These are phyloP conservation scores for Uloborus diversus DNA, from an alignment of 1,140 invertebrate species.

Conservation along the genomic window DNA sequence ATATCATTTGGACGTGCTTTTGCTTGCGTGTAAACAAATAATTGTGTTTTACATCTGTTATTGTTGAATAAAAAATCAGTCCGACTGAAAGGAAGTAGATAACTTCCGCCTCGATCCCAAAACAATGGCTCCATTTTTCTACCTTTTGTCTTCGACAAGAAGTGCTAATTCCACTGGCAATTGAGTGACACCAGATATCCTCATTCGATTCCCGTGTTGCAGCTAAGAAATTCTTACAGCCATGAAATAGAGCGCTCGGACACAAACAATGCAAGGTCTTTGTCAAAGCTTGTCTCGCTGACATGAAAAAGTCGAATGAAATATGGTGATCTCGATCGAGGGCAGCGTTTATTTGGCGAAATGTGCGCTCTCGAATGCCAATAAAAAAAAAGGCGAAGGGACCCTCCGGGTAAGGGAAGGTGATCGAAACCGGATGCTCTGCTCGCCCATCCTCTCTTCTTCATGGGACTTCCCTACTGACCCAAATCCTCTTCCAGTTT, in stretches of 20 bases:
- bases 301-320: too few relatives aligned
- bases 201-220: background rate
- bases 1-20: too few relatives aligned
- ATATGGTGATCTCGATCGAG: too few relatives aligned
- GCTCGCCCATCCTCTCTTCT: background rate
- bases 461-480: constrained; percentile 19
- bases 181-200: constrained; percentile 17
- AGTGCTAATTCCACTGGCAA: background rate
- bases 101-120: background rate
- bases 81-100: constrained; percentile 1
- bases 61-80: too few relatives aligned
- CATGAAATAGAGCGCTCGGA: background rate
- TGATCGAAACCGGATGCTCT: constrained; percentile 31
- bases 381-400: too few relatives aligned
- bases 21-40: too few relatives aligned
- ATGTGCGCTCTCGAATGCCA: too few relatives aligned
- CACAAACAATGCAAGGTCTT: background rate
- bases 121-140: background rate
- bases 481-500: constrained; percentile 3
- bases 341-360: too few relatives aligned
- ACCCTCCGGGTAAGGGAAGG: background rate
- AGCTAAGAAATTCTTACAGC: constrained; percentile 2
- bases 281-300: too few relatives aligned
- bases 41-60: too few relatives aligned
- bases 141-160: background rate